Evolutionary conservation across 2,113 vertebrate genomes (phyloP).

Genomic region (Chionis minor): DNA sequence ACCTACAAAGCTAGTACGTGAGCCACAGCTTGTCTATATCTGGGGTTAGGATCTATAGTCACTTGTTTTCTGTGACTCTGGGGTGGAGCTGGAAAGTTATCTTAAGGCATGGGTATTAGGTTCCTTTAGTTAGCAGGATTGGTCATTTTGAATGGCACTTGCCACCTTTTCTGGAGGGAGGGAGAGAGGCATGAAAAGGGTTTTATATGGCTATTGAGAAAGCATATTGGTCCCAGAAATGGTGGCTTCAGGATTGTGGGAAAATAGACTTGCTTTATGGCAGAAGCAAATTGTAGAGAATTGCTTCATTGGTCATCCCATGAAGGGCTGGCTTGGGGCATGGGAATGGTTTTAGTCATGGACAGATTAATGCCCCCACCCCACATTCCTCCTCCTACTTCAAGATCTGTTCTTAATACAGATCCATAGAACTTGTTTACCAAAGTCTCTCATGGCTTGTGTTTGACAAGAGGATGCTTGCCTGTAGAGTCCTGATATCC

Average conservation of each 20-base stretch:
- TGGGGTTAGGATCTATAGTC: background rate
- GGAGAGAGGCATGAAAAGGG: background rate
- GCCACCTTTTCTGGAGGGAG: background rate
- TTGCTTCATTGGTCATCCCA: background rate
- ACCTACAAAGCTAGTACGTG: background rate
- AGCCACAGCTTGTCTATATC: background rate
- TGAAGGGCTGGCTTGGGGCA: background rate
- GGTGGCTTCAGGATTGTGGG: background rate
- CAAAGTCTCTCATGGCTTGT: background rate
- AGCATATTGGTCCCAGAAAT: background rate
- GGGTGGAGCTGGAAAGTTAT: background rate
- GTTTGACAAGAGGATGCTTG: background rate
- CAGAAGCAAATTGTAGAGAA: background rate
- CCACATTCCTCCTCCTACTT: background rate
- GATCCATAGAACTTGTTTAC: conserved; percentile 13
- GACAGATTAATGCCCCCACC: background rate
- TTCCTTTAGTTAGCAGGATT: background rate
- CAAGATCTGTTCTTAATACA: background rate
- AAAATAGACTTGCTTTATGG: background rate
- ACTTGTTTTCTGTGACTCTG: background rate
- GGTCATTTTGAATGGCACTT: background rate
- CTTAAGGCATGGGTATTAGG: background rate
- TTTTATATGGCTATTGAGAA: background rate
- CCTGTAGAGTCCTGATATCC: background rate
- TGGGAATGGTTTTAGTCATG: background rate